Conservation (phyloP, 2,113 vertebrate genomes). For the Chaetodon trifascialis region DNA sequence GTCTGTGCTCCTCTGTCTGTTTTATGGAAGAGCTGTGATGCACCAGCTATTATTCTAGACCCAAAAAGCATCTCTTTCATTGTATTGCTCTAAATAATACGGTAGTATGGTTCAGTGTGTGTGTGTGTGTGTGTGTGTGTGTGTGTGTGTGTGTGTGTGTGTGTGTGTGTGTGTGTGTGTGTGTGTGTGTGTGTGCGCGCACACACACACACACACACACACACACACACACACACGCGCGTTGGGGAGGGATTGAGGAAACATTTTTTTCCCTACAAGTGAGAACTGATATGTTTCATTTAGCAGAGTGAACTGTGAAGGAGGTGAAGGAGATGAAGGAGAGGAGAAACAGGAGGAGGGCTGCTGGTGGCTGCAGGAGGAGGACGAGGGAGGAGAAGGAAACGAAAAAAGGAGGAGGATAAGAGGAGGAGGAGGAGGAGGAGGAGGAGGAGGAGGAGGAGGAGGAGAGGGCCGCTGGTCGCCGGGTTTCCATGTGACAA, state of each 20-base stretch:
- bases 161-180: too few relatives aligned
- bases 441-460: constrained; percentile 75
- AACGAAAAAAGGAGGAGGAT: constrained; percentile 49
- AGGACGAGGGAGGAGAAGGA: constrained; percentile 31
- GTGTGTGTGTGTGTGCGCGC: too few relatives aligned
- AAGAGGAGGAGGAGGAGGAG: constrained; percentile 47
- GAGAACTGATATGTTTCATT: constrained; percentile 71
- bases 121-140: constrained; percentile 19
- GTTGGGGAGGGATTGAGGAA: constrained; percentile 10
- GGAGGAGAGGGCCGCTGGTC: constrained; percentile 82
- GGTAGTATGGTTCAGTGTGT: neutral
- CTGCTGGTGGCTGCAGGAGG: constrained; percentile 15
- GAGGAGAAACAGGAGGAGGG: constrained; percentile 24
- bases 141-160: constrained; percentile 26
- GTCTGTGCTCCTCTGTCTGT: neutral
- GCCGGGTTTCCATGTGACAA: constrained; percentile 91
- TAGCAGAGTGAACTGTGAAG: constrained; percentile 51
- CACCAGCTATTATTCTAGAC: constrained; percentile 1
- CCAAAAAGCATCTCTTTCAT: constrained; percentile 27
- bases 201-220: too few relatives aligned
- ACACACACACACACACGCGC: too few relatives aligned
- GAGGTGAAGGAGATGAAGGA: constrained; percentile 21
- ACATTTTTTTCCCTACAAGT: constrained; percentile 53
- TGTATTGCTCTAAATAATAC: constrained; percentile 36
- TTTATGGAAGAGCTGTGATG: constrained; percentile 31